Base-by-base conservation (phyloP, 2,888 invertebrate species). In the Hololepta plana region DNA sequence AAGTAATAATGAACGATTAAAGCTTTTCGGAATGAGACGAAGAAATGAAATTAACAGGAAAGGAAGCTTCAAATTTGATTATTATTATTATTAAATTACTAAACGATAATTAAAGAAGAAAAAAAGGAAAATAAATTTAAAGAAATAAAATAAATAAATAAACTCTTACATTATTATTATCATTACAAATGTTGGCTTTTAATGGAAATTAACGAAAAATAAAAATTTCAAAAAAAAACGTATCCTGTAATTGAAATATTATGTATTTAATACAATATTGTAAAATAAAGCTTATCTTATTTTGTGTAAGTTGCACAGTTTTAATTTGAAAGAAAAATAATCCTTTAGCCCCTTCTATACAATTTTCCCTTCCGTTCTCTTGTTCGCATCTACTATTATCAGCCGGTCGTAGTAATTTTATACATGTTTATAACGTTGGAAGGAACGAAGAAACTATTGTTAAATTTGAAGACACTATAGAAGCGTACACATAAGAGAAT, bases 231-330 rank as follows among this genome's bases (percentile, higher is more conserved):
- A 10, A 22, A 22, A 21, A 35, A 32, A 42, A 42, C 42, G 45
- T 49, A 45, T 43, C 42, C 38, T 49, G 45, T 49, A 46, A 46
- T 45, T 35, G 34, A 23, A 33, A 38, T 41, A 41, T 44, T 47
- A 42, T 48, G 49, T 52, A 50, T 45, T 45, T 46, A 42, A 42
- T 46, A 41, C 29, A 32, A 40, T 42, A 47, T 42, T 52, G 50
- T 51, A 48, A 47, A 53, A 53, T 53, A 54, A 54, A 54, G 54
- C 54, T 53, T 48, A 46, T 44, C 51, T 47, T 54, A 54, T 54
- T 54, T 54, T 54, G 51, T 53, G 52, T 53, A 51, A 30, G 17
- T 23, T 13, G 12, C 11, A 15, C 12, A n/a, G 12, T 24, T 24
- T 24, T 24, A 24, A 7, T 16, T 7, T 8, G 17, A 7, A 16